phyloP scores from a whole-genome alignment of 2,797 vertebrate genomes.

The Leptatherina wallacei region DNA sequence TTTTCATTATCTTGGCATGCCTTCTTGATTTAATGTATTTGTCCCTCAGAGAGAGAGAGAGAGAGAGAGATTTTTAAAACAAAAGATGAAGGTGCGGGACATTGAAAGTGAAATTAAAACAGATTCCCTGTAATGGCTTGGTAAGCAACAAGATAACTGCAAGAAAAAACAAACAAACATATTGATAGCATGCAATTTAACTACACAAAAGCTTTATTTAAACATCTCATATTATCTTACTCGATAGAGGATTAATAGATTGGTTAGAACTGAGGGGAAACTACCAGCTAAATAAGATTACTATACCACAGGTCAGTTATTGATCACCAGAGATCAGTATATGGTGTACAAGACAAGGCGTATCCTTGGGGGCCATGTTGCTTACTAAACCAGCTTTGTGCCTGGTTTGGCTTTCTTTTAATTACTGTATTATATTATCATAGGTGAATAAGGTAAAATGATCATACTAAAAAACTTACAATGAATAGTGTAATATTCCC shows the following conservation, averaged over 20 bases:
- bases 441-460: not conserved
- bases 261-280: not conserved
- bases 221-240: not conserved
- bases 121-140: not conserved
- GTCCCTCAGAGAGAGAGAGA: not conserved
- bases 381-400: not conserved
- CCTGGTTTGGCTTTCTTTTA: not conserved
- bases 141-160: not conserved
- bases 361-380: conserved; percentile 7
- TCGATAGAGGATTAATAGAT: not conserved
- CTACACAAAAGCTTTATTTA: not conserved
- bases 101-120: not conserved
- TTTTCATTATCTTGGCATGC: conserved; percentile 1
- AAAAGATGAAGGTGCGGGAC: conserved; percentile 19
- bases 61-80: conserved; percentile 12
- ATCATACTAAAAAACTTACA: not conserved
- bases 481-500: not conserved
- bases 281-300: not conserved
- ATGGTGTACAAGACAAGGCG: conserved; percentile 12
- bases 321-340: conserved; percentile 8
- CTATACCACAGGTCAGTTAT: not conserved
- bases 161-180: not conserved
- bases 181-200: not conserved
- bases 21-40: not conserved
- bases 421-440: not conserved